phyloP scores from a whole-genome alignment of 2,888 invertebrate species.

The Cantharis nigra region DNA sequence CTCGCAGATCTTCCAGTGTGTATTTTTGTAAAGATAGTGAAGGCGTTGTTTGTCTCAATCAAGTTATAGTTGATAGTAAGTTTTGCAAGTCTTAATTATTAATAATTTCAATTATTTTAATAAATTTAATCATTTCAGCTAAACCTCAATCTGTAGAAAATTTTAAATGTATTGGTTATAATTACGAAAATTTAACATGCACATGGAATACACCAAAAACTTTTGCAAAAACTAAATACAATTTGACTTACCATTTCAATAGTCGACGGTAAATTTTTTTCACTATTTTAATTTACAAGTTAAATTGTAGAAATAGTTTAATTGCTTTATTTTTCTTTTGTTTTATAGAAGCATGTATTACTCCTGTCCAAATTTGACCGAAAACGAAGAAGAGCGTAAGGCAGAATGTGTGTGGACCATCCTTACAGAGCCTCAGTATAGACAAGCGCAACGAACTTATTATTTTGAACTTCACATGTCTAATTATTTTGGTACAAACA shows the following conservation, averaged over 20 bases:
- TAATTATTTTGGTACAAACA: conserved; percentile 65
- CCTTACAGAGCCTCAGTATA: conserved; percentile 60
- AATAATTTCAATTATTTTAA: not conserved
- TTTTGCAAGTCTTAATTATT: conserved; percentile 32
- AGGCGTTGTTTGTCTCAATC: conserved; percentile 60
- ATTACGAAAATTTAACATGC: conserved; percentile 76
- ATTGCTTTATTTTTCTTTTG: not conserved
- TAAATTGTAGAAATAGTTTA: not conserved
- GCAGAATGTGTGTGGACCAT: conserved; percentile 59
- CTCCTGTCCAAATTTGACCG: conserved; percentile 11
- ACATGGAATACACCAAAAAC: conserved; percentile 69
- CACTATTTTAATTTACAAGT: not conserved
- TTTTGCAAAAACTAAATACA: conserved; percentile 63
- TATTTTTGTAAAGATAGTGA: conserved; percentile 61
- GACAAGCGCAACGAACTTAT: conserved; percentile 59
- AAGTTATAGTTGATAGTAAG: conserved; percentile 64
- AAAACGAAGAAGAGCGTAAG: conserved; percentile 34
- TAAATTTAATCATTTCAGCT: conserved; percentile 51
- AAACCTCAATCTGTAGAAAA: conserved; percentile 68
- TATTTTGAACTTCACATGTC: conserved; percentile 63
- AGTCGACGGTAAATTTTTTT: conserved; percentile 41
- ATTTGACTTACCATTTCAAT: conserved; percentile 54
- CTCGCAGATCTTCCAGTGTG: conserved; percentile 58
- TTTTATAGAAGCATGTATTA: conserved; percentile 1
- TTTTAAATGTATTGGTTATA: conserved; percentile 74